Percentiles rank a stretch among this genome's conserved stretches.
phyloP scores from a whole-genome alignment of 2,888 invertebrate species.

The Lasioglossum vierecki region DNA sequence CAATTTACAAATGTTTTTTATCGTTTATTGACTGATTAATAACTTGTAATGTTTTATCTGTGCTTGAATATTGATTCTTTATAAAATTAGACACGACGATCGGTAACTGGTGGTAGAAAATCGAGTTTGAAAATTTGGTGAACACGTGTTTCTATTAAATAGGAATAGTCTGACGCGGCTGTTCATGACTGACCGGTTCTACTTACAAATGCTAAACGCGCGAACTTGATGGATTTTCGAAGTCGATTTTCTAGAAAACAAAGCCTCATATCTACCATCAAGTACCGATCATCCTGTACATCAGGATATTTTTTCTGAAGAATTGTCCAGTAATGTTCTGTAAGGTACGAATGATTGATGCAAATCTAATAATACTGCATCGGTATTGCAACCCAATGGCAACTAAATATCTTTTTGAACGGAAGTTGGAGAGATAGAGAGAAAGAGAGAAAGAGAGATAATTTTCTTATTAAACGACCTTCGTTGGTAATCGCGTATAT shows the following conservation, averaged over 20 bases:
- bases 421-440: too few relatives aligned
- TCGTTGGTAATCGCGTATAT: too few relatives aligned
- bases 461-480: too few relatives aligned
- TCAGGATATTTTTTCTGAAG: too few relatives aligned
- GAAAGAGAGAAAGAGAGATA: too few relatives aligned
- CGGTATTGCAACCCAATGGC: too few relatives aligned
- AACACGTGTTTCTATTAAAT: neutral
- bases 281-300: too few relatives aligned
- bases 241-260: neutral
- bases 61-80: neutral
- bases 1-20: neutral
- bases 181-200: neutral
- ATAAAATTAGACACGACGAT: neutral
- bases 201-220: neutral
- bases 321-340: too few relatives aligned
- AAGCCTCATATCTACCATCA: too few relatives aligned
- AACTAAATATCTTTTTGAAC: too few relatives aligned
- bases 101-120: neutral
- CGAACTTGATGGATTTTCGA: neutral
- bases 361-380: too few relatives aligned
- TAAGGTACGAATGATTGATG: too few relatives aligned
- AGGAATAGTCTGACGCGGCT: neutral
- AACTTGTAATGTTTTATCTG: neutral
- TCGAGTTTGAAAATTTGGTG: neutral
- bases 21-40: neutral